These are phyloP conservation scores for Heterodera filipjevi DNA, from an alignment of 2,888 invertebrate genomes.

Conservation along the genomic window DNA sequence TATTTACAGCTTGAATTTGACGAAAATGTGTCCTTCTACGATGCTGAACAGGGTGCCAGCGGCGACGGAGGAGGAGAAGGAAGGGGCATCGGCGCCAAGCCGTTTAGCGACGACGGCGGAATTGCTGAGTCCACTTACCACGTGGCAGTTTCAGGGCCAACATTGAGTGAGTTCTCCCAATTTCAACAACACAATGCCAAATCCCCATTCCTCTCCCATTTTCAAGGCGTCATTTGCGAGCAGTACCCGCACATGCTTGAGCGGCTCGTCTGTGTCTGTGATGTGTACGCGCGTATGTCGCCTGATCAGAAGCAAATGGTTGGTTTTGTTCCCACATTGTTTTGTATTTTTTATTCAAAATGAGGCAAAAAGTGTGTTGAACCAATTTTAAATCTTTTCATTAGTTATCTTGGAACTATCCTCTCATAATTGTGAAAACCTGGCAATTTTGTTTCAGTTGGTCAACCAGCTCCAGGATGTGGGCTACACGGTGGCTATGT, in stretches of 20 bases:
- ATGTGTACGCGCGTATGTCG: slow-evolving; percentile 67
- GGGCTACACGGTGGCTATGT: slow-evolving; percentile 67
- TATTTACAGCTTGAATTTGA: slow-evolving; percentile 38
- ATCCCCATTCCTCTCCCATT: neutral
- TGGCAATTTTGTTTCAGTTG: slow-evolving; percentile 33
- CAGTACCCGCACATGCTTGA: slow-evolving; percentile 63
- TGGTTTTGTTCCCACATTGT: neutral
- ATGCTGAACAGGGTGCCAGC: slow-evolving; percentile 25
- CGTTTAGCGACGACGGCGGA: neutral
- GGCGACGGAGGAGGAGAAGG: neutral
- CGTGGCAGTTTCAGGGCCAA: slow-evolving; percentile 57
- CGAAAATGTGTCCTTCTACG: slow-evolving; percentile 30
- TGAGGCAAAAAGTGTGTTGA: too few relatives aligned
- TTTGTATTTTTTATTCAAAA: too few relatives aligned
- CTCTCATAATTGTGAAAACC: too few relatives aligned
- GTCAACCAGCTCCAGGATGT: slow-evolving; percentile 64
- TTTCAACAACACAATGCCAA: neutral
- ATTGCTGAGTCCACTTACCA: slow-evolving; percentile 50
- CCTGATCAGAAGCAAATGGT: slow-evolving; percentile 63
- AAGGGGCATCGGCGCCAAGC: neutral
- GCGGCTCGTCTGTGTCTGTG: slow-evolving; percentile 57
- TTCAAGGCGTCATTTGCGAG: slow-evolving; percentile 51
- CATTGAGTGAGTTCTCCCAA: slow-evolving; percentile 41
- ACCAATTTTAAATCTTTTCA: too few relatives aligned
- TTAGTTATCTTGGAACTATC: too few relatives aligned